A percentile compares a stretch with the other conserved stretches of the same genome.
Conservation (phyloP, 2,888 invertebrate genomes). For the Brassicogethes aeneus region DNA sequence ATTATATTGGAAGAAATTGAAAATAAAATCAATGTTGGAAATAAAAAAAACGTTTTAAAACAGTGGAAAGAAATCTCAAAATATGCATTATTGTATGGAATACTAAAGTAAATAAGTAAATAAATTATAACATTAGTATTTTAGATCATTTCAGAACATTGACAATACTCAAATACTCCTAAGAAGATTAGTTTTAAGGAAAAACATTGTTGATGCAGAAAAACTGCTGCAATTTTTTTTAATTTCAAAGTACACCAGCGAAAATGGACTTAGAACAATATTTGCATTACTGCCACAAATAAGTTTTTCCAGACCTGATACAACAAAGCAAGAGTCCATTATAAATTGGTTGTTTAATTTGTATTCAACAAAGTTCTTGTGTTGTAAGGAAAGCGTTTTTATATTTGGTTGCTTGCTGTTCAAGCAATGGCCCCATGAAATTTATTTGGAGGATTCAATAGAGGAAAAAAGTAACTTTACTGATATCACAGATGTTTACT, state of each 20-base stretch:
- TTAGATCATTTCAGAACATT: neutral
- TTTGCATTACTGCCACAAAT: neutral
- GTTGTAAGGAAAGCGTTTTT: neutral
- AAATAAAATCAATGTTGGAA: slow-evolving; percentile 17
- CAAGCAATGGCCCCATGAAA: neutral
- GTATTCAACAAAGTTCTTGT: neutral
- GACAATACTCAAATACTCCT: slow-evolving; percentile 8
- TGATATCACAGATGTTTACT: no score
- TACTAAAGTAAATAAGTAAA: neutral
- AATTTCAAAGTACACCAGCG: neutral
- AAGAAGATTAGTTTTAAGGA: slow-evolving; percentile 14
- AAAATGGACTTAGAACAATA: neutral
- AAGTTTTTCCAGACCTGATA: neutral
- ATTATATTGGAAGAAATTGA: slow-evolving; percentile 23
- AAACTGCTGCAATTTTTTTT: neutral
- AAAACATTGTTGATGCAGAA: slow-evolving; percentile 18
- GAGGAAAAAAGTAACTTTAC: no score
- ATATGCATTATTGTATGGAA: slow-evolving; percentile 35
- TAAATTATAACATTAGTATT: neutral
- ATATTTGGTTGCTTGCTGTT: neutral
- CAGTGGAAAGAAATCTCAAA: slow-evolving; percentile 38
- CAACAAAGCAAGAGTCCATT: neutral
- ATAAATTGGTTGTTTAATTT: neutral
- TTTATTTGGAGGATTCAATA: no score
- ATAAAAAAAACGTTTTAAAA: slow-evolving; percentile 19